Percentiles rank a stretch among this genome's conserved stretches.
phyloP scores from a whole-genome alignment of 2,888 invertebrate species.

The Orthosia incerta region DNA sequence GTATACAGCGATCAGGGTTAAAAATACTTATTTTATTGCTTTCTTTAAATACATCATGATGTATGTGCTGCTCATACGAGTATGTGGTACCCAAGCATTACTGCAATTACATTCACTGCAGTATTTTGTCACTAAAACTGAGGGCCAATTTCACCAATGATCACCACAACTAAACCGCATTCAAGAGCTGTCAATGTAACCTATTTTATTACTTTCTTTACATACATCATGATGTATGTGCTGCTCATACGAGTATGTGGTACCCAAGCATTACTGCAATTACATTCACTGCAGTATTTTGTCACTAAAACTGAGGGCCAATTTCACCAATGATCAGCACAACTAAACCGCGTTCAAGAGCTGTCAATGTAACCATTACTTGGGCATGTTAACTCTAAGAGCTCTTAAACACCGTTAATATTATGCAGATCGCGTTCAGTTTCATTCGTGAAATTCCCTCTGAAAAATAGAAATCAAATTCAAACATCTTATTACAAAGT shows the following conservation, averaged over 20 bases:
- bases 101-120: no score
- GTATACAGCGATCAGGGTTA: conserved; percentile 2
- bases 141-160: no score
- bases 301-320: no score
- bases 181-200: not conserved
- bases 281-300: no score
- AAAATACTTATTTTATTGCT: conserved; percentile 18
- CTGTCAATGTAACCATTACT: not conserved
- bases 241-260: no score
- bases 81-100: not conserved
- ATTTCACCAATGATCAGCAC: not conserved
- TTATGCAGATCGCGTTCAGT: no score
- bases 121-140: no score
- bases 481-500: not conserved
- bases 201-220: no score
- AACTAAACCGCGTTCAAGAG: not conserved
- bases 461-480: no score
- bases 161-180: not conserved
- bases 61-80: not conserved
- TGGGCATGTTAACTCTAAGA: not conserved
- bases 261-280: no score
- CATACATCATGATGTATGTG: no score
- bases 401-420: not conserved
- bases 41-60: not conserved
- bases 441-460: no score